Evolutionary conservation across 1,140 invertebrate genomes (phyloP), one percentile per base, ranked within the genome.

Genomic region (Brachionus koreanus): DNA sequence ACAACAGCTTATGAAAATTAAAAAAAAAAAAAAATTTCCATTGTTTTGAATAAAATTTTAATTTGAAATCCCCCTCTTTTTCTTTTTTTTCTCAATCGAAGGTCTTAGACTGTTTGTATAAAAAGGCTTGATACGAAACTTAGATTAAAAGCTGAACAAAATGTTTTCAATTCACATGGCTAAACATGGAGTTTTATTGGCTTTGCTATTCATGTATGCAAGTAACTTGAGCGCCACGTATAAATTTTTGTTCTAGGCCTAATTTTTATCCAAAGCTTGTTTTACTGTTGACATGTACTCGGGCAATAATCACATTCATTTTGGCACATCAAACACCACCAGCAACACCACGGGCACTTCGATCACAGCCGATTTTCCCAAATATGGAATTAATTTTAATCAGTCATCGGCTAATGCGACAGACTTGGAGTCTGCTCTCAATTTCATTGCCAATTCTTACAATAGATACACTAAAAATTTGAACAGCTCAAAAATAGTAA

Each of bases 261-360:
- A 37, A 19, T 19, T 69, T 69, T 69, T 69, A 19, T 69, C n/a
- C 33, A 39, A 42, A 69, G 65, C 42, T 69, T 69, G 65, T 39
- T 69, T 69, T 39, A 69, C 33, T 69, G 35, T 69, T 69, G 65
- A 69, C 35, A 69, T 69, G 65, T 69, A 69, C n/a, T 69, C 65
- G 1, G 65, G 65, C 9, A 35, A 37, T n/a, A 69, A 69, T 9
- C 65, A 69, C 19, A 69, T 69, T 37, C 65, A 69, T 23, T 69
- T 39, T 69, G 65, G 37, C 12, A 37, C 35, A 7, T 16, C 16
- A 12, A 69, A 69, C 10, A 39, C 33, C 19, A 37, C 65, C 6
- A 37, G n/a, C 13, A 12, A 69, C 7, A 37, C 65, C 7, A 37
- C 65, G 12, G 65, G 65, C 1, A 69, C 65, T 9, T 13, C 5